phyloP scores from a whole-genome alignment of 1,140 invertebrate species.

The Drosophila chauvacae region DNA sequence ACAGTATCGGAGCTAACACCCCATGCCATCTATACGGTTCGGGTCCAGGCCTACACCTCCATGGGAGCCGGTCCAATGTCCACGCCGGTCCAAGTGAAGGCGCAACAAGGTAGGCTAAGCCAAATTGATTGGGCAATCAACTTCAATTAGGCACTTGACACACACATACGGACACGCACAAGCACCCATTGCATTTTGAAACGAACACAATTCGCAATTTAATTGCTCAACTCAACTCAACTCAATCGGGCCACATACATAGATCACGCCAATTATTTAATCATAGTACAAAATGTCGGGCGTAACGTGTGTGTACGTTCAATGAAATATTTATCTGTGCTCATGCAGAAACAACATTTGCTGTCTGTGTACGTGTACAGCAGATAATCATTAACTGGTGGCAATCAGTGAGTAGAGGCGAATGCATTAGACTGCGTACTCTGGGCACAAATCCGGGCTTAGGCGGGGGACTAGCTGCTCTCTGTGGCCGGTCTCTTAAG shows the following conservation, averaged over 20 bases:
- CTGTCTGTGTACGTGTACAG: constrained; percentile 1
- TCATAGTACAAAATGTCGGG: constrained; percentile 65
- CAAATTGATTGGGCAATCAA: constrained; percentile 72
- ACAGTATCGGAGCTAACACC: constrained; percentile 96
- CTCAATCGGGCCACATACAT: constrained; percentile 63
- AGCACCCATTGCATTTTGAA: constrained; percentile 37
- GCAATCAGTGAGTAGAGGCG: constrained; percentile 25
- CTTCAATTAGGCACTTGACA: constrained; percentile 61
- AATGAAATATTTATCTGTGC: constrained; percentile 57
- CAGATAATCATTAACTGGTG: constrained; percentile 45
- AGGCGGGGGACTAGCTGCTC: constrained; percentile 20
- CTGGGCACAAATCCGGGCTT: constrained; percentile 7
- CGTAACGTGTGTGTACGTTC: constrained; percentile 50
- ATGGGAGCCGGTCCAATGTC: constrained; percentile 96
- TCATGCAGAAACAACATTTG: constrained; percentile 13
- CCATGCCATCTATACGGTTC: constrained; percentile 95
- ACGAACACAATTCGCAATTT: constrained; percentile 53
- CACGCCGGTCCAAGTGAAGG: constrained; percentile 96
- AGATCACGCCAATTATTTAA: constrained; percentile 81
- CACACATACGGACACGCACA: constrained; percentile 9
- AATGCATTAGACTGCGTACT: constrained; percentile 14
- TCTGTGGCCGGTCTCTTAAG: constrained; percentile 19
- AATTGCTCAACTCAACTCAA: constrained; percentile 67
- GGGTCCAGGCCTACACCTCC: constrained; percentile 95
- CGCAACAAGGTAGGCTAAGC: constrained; percentile 93